phyloP scores from a whole-genome alignment of 1,140 invertebrate genomes.

The Drosophila orena region DNA sequence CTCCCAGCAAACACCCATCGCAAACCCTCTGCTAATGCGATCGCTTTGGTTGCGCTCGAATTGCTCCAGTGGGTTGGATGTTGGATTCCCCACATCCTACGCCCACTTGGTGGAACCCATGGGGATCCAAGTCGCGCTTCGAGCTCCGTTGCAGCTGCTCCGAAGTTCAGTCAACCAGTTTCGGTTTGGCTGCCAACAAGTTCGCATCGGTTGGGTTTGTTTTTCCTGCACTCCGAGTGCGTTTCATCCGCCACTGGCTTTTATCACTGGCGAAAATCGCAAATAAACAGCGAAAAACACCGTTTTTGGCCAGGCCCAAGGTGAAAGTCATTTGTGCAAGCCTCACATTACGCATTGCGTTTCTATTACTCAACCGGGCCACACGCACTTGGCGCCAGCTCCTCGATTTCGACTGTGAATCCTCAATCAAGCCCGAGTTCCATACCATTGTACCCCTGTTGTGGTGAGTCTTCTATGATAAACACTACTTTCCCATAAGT shows the following conservation, averaged over 20 bases:
- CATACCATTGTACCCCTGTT: not conserved
- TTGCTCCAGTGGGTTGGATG: constrained; percentile 47
- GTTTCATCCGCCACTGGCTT: constrained; percentile 3
- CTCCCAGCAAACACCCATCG: not conserved
- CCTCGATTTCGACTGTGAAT: not conserved
- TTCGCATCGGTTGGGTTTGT: constrained; percentile 48
- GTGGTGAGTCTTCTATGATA: constrained; percentile 8
- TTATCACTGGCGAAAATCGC: not conserved
- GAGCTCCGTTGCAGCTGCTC: constrained; percentile 39
- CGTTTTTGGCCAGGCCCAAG: constrained; percentile 29
- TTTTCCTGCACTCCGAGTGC: constrained; percentile 4
- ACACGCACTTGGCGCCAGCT: constrained; percentile 13
- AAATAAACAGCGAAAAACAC: constrained; percentile 14
- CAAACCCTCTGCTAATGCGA: not conserved
- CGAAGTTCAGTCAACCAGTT: constrained; percentile 77
- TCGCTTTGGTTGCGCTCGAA: constrained; percentile 61
- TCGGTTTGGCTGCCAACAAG: constrained; percentile 64
- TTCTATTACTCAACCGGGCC: constrained; percentile 30
- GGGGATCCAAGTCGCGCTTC: constrained; percentile 20
- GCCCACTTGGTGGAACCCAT: constrained; percentile 28
- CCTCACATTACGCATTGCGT: constrained; percentile 36
- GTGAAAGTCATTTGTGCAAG: constrained; percentile 52
- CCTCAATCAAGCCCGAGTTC: constrained; percentile 4
- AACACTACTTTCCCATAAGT: too few species aligned
- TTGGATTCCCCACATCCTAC: constrained; percentile 16